phyloP scores from a whole-genome alignment of 2,797 vertebrate genomes.

The Myotis pilosus region DNA sequence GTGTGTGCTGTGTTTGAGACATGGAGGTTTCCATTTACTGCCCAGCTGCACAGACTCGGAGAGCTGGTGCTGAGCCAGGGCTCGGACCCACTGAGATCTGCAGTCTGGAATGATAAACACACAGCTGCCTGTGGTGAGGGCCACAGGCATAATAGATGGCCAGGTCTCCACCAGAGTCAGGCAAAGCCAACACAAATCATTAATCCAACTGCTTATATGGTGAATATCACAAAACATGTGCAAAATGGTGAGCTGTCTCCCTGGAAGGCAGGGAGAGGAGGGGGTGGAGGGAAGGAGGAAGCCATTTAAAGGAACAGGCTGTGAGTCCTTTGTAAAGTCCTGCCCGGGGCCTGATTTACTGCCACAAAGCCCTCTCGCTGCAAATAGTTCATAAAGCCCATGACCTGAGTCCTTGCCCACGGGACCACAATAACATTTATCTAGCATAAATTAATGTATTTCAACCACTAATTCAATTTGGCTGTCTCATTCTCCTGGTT shows the following conservation, averaged over 20 bases:
- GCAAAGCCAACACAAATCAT: slow-evolving; percentile 52
- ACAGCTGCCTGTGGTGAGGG: slow-evolving; percentile 77
- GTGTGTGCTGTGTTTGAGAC: slow-evolving; percentile 58
- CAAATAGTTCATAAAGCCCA: slow-evolving; percentile 83
- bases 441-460: slow-evolving; percentile 85
- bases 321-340: slow-evolving; percentile 33
- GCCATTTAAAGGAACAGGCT: slow-evolving; percentile 1
- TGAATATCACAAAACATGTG: slow-evolving; percentile 62
- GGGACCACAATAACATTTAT: slow-evolving; percentile 87
- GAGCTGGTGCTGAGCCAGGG: slow-evolving; percentile 76
- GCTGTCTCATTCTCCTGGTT: slow-evolving; percentile 82
- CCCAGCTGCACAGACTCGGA: slow-evolving; percentile 74
- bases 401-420: slow-evolving; percentile 83
- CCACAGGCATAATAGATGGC: slow-evolving; percentile 59
- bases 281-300: fast-evolving
- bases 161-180: slow-evolving; percentile 55
- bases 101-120: slow-evolving; percentile 73
- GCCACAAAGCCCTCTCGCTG: slow-evolving; percentile 74
- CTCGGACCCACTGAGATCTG: slow-evolving; percentile 72
- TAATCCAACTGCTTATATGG: slow-evolving; percentile 55
- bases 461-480: slow-evolving; percentile 85
- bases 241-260: neutral
- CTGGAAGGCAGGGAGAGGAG: neutral
- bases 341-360: slow-evolving; percentile 72
- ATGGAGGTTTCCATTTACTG: slow-evolving; percentile 74